phyloP scores from a whole-genome alignment of 2,888 invertebrate species.

The Macroteleia sp. region DNA sequence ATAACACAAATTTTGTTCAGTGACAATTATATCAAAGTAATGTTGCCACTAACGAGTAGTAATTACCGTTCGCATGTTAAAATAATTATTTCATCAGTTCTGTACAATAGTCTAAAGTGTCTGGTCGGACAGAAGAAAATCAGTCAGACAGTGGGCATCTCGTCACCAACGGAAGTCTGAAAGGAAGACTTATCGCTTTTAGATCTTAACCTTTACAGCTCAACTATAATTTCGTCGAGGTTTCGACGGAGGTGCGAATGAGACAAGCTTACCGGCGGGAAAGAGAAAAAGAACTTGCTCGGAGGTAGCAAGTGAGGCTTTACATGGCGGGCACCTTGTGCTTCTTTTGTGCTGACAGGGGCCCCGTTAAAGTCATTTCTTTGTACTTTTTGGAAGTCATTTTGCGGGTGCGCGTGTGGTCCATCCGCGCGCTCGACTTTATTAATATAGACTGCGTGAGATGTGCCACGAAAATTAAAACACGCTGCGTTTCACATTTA shows the following conservation, averaged over 20 bases:
- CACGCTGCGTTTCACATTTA: slow-evolving; percentile 57
- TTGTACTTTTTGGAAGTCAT: slow-evolving; percentile 62
- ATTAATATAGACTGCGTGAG: slow-evolving; percentile 64
- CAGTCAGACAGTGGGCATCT: slow-evolving; percentile 15
- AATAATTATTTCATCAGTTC: too few relatives aligned
- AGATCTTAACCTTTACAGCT: slow-evolving; percentile 59
- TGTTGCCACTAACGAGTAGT: too few relatives aligned
- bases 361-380: slow-evolving; percentile 52
- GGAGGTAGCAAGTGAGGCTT: slow-evolving; percentile 57
- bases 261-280: slow-evolving; percentile 42
- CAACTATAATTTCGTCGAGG: slow-evolving; percentile 48
- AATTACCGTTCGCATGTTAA: too few relatives aligned
- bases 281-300: slow-evolving; percentile 26
- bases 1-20: too few relatives aligned
- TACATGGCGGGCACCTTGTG: slow-evolving; percentile 57
- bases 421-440: slow-evolving; percentile 56
- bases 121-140: slow-evolving; percentile 31
- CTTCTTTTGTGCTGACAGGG: slow-evolving; percentile 61
- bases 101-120: too few relatives aligned
- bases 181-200: slow-evolving; percentile 54
- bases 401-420: slow-evolving; percentile 63
- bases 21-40: too few relatives aligned
- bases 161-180: slow-evolving; percentile 54
- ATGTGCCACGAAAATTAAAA: slow-evolving; percentile 65
- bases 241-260: slow-evolving; percentile 53